These are phyloP conservation scores for Pristionchus mayeri DNA, from an alignment of 2,888 invertebrate species.

Conservation along the genomic window DNA sequence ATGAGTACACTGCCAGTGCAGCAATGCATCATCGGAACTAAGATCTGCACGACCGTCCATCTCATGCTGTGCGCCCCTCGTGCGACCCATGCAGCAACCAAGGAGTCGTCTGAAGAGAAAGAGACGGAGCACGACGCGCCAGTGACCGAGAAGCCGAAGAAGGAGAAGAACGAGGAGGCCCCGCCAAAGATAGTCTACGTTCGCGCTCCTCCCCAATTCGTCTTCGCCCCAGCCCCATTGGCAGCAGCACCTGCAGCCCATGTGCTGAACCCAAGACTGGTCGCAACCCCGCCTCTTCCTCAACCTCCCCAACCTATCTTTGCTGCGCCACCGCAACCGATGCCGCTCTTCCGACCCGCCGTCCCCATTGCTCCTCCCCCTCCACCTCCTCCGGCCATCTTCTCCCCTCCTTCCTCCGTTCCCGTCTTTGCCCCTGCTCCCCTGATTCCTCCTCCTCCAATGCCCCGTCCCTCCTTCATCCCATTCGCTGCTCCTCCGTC, in stretches of 20 bases:
- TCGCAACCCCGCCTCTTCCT: not conserved
- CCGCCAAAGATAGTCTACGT: conserved; percentile 15
- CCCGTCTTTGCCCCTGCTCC: not conserved
- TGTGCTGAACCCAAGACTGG: too few relatives aligned
- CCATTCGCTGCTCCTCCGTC: not conserved
- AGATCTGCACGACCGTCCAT: conserved; percentile 9
- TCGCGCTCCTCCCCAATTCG: conserved; percentile 18
- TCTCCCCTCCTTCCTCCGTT: not conserved
- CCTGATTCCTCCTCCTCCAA: not conserved
- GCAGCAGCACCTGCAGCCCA: not conserved
- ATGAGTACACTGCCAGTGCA: not conserved
- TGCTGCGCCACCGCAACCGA: not conserved
- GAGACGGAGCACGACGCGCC: not conserved
- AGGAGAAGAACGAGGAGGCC: not conserved
- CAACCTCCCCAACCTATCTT: not conserved
- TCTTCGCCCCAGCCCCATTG: not conserved
- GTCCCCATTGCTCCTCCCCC: not conserved
- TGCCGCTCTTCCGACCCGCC: not conserved
- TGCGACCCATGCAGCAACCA: not conserved
- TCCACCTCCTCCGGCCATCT: not conserved
- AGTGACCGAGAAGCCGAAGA: not conserved
- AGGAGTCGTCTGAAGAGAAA: not conserved
- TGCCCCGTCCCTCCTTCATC: not conserved
- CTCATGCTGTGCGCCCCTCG: not conserved
- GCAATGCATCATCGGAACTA: conserved; percentile 23